These are phyloP conservation scores for Melieria crassipennis DNA, from an alignment of 2,888 invertebrate genomes.

Conservation along the genomic window DNA sequence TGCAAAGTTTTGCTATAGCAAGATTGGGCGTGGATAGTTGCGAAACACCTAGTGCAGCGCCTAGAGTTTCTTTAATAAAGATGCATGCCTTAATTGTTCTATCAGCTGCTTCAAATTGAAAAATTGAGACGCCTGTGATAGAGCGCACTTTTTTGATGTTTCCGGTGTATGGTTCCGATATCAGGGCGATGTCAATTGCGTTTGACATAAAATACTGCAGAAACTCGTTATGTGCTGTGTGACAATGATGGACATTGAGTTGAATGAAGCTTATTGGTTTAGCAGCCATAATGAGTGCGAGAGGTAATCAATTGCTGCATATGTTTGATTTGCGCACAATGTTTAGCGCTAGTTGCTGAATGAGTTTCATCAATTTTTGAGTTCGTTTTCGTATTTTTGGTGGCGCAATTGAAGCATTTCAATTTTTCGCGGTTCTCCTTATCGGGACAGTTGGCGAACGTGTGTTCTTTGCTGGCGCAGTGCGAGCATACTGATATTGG, in stretches of 20 bases:
- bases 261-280: no score
- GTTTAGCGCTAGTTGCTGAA: not conserved
- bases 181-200: not conserved
- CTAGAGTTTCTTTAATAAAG: not conserved
- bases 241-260: slow-evolving; percentile 7
- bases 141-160: not conserved
- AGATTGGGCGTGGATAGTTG: not conserved
- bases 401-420: slow-evolving; percentile 8
- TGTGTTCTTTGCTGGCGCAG: not conserved
- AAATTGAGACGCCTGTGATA: not conserved
- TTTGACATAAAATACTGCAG: not conserved
- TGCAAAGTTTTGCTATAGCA: not conserved
- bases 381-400: no score
- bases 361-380: not conserved
- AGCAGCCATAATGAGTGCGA: no score
- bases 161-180: slow-evolving; percentile 7
- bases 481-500: not conserved
- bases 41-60: slow-evolving; percentile 7
- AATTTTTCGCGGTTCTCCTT: not conserved
- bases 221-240: slow-evolving; percentile 9
- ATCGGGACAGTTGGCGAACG: not conserved
- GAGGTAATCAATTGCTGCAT: no score
- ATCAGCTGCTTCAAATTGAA: not conserved
- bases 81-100: slow-evolving; percentile 11
- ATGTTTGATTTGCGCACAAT: no score